Conservation (phyloP, 1,140 invertebrate species). For the Galendromus occidentalis region DNA sequence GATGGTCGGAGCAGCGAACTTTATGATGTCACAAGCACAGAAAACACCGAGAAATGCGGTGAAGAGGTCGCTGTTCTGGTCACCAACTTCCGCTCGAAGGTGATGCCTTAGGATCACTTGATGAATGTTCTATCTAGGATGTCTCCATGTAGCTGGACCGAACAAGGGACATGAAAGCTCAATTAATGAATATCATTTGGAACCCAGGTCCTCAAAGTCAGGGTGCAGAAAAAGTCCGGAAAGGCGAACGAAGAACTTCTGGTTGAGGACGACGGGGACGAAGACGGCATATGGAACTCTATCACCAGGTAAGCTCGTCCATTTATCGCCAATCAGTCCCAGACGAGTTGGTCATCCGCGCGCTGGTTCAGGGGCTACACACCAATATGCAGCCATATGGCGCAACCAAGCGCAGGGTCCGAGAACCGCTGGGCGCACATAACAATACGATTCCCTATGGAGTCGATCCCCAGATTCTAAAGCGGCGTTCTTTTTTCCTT, state of each 20-base stretch:
- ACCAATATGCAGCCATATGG: no score
- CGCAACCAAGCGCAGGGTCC: no score
- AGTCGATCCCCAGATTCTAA: no score
- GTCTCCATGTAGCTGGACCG: not conserved
- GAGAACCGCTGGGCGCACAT: no score
- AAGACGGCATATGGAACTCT: constrained; percentile 73
- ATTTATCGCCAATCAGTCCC: no score
- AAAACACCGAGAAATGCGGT: constrained; percentile 36
- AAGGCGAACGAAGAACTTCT: constrained; percentile 64
- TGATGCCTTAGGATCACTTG: not conserved
- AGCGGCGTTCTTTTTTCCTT: no score
- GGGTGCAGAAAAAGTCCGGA: constrained; percentile 67
- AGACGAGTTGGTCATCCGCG: no score
- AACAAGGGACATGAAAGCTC: not conserved
- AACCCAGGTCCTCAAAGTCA: constrained; percentile 5
- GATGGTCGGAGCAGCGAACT: constrained; percentile 84
- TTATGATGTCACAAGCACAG: constrained; percentile 38
- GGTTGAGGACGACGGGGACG: constrained; percentile 47
- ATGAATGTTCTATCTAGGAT: no score
- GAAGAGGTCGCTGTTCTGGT: constrained; percentile 42
- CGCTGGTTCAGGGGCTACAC: no score
- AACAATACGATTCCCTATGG: no score
- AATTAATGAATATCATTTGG: not conserved
- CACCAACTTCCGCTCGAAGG: constrained; percentile 2
- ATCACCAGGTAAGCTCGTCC: constrained; percentile 73